Base-by-base conservation (phyloP, 2,888 invertebrate genomes). In the Oeneis ivallda region DNA sequence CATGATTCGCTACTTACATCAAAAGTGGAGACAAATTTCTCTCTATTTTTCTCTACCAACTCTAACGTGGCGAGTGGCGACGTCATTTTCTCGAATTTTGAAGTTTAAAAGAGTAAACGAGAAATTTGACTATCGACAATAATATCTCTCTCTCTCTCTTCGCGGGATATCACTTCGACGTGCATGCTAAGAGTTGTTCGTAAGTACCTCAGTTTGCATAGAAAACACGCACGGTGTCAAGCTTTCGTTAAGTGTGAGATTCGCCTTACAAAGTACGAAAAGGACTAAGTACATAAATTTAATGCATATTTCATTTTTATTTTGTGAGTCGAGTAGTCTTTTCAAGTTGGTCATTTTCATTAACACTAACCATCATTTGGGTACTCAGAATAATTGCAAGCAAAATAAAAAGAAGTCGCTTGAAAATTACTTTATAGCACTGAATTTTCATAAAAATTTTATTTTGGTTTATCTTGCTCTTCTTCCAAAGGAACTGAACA, bases 331-430 rank as follows among this genome's bases (percentile, higher is more conserved):
- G 43, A 45, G 43, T 34, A 45, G n/a, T 9, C 17, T 15, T 39
- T 61, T 26, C 9, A 26, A 52, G 19, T 61, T 41, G 41, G 26
- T 32, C 52, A 52, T 61, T 61, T 61, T 50, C 41, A 39, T 47
- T 34, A 50, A 52, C 17, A 49, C 37, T 19, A 15, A 11, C 52
- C 52, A 39, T 52, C 41, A 39, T 61, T 45, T 54, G 17, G 62
- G 45, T 54, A 62, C 62, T 62, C 45, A 43, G 52, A 45, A 54
- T 62, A 62, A 62, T 62, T 62, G 62, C 53, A 62, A 34, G 54
- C 39, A 26, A 53, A 43, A 53, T 39, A 61, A 54, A 45, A 17
- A 37, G 37, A 17, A 54, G 54, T 32, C 41, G 39, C n/a, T 37
- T 43, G 13, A 53, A 62, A 62, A 49, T 37, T 61, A 61, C 41